phyloP scores from a whole-genome alignment of 37 sponge, comb jelly and placozoan genomes.

The Oscarella lobularis region DNA sequence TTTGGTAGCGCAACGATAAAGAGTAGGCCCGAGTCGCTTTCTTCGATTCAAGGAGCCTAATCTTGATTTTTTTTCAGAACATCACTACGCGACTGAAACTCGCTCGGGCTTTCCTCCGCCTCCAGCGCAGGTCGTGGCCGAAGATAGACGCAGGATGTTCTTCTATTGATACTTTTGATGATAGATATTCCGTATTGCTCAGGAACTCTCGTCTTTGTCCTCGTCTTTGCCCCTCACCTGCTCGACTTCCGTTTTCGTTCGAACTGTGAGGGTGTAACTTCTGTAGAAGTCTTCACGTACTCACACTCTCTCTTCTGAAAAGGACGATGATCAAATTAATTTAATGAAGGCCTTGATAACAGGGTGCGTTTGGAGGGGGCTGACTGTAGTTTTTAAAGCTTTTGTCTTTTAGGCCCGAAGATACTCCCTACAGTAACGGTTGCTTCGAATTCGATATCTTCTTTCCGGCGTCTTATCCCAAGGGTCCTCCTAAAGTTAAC shows the following conservation, averaged over 20 bases:
- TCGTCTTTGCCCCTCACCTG: constrained; percentile 82
- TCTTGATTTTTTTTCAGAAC: not conserved
- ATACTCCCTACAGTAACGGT: constrained; percentile 1
- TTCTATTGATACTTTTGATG: not conserved
- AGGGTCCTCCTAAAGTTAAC: not conserved
- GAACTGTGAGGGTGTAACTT: constrained; percentile 5
- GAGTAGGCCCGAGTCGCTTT: not conserved
- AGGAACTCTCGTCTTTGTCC: constrained; percentile 65
- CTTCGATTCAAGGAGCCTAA: not conserved
- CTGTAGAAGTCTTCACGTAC: not conserved
- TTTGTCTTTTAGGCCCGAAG: not conserved
- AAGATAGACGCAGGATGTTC: not conserved
- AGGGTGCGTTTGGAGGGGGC: not conserved
- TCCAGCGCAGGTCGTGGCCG: not conserved
- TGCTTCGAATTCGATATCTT: constrained; percentile 6
- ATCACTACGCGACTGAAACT: not conserved
- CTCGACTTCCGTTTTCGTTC: constrained; percentile 66
- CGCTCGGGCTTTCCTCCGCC: not conserved
- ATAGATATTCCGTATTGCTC: constrained; percentile 45
- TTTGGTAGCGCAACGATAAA: not conserved
- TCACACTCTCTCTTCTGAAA: not conserved
- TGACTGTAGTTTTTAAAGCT: not conserved
- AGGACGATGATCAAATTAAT: not conserved
- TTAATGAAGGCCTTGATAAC: not conserved
- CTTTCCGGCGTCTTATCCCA: constrained; percentile 3